Evolutionary conservation across 2,888 invertebrate species (phyloP).

Genomic region (Macaria notata): DNA sequence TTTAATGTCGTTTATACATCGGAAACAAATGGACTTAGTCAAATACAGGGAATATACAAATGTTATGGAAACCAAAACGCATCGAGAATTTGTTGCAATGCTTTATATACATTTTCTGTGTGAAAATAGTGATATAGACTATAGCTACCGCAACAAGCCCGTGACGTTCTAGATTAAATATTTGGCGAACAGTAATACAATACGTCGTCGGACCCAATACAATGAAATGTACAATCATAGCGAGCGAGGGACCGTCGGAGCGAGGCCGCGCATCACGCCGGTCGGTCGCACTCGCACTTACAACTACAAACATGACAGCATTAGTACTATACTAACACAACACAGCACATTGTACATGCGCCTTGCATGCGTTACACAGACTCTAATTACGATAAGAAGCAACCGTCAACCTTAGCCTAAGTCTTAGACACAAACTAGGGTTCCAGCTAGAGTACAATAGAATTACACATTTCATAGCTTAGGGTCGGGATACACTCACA

Average conservation of each 20-base stretch:
- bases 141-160: conserved; percentile 18
- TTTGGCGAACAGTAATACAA: conserved; percentile 15
- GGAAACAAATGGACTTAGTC: background rate
- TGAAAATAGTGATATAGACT: conserved; percentile 19
- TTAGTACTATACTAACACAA: conserved; percentile 54
- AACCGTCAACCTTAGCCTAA: conserved; percentile 54
- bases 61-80: conserved; percentile 10
- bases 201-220: conserved; percentile 63
- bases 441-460: conserved; percentile 44
- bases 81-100: conserved; percentile 16
- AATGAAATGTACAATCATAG: conserved; percentile 75
- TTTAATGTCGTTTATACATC: conserved; percentile 65
- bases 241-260: conserved; percentile 36
- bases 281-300: conserved; percentile 53
- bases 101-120: conserved; percentile 14
- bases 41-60: background rate
- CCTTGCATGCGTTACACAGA: conserved; percentile 55
- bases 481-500: conserved; percentile 59
- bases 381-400: conserved; percentile 55
- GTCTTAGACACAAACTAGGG: conserved; percentile 40
- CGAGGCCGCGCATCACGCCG: conserved; percentile 15
- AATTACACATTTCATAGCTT: conserved; percentile 79
- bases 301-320: conserved; percentile 19
- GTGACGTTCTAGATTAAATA: conserved; percentile 17
- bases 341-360: conserved; percentile 44